Base-by-base conservation (phyloP, 1,140 invertebrate species). In the Stegodyphus dumicola region DNA sequence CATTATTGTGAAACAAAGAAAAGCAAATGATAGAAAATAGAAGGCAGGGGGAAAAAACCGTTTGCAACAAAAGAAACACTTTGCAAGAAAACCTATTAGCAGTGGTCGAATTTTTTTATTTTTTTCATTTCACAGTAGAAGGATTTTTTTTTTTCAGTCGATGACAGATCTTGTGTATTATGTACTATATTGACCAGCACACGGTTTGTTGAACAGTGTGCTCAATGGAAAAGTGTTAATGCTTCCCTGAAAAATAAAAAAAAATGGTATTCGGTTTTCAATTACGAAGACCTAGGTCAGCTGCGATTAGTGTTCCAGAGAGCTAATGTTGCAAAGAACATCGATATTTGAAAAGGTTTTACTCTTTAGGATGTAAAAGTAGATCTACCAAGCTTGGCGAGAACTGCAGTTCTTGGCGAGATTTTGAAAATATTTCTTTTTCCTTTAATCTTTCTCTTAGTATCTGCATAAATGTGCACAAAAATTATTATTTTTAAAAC, bases 131-230 rank as follows among this genome's bases (percentile, higher is more conserved):
- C 1, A 33, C 33, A 33, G 33, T 33, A 33, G 33, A 33, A 33
- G 33, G 15, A n/a, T 51, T 77, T 66, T 49, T 71, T 80, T 71
- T 70, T 51, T n/a, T 13, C 7, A 6, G 48, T 17, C 33, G 33
- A 77, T 53, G 77, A 65, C 78, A 80, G 66, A 80, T 80, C 78
- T 80, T 56, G 53, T 56, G 67, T 80, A 80, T 80, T 80, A 80
- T 80, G 78, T 71, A 60, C 78, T 80, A 71, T 80, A 80, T 80
- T 80, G 78, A 80, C 78, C 78, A 80, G 67, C 78, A 80, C 78
- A 80, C 78, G 78, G 67, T 80, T 71, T 80, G 69, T 52, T 71
- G 78, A 71, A 18, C 77, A 69, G 77, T 69, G 53, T 49, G 77
- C 9, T 15, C 66, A 56, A 79, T 33, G 49, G 78, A 51, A 80